These are phyloP conservation scores for Andrena fulva DNA, from an alignment of 2,888 invertebrate species.

Conservation along the genomic window DNA sequence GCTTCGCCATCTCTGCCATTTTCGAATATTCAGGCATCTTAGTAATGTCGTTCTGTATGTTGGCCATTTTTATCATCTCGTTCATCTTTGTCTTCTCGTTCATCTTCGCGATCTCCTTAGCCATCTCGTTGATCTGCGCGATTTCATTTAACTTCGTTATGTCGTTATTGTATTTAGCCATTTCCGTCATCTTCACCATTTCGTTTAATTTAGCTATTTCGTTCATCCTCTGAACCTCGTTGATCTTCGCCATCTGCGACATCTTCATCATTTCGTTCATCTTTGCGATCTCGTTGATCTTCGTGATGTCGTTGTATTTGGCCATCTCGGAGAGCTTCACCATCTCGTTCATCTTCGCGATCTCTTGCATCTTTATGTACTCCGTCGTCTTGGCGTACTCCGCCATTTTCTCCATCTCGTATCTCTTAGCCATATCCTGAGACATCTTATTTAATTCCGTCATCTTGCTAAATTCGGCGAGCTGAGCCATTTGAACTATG, in stretches of 20 bases:
- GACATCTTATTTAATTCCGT: slow-evolving; percentile 82
- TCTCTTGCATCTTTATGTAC: slow-evolving; percentile 83
- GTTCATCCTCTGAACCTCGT: slow-evolving; percentile 83
- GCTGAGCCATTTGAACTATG: slow-evolving; percentile 84
- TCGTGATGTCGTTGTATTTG: slow-evolving; percentile 82
- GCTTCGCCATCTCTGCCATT: slow-evolving; percentile 84
- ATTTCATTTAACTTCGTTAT: slow-evolving; percentile 80
- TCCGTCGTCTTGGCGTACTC: slow-evolving; percentile 83
- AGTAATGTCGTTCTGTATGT: slow-evolving; percentile 82
- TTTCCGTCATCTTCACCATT: slow-evolving; percentile 84
- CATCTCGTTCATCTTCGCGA: slow-evolving; percentile 83
- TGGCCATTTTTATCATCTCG: slow-evolving; percentile 83
- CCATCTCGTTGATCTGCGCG: slow-evolving; percentile 84
- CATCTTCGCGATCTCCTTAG: slow-evolving; percentile 83
- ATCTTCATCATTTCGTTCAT: slow-evolving; percentile 82
- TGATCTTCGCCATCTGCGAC: slow-evolving; percentile 83
- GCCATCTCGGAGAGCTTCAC: slow-evolving; percentile 83
- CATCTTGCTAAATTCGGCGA: slow-evolving; percentile 84
- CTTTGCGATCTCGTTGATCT: slow-evolving; percentile 81
- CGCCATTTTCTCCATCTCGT: slow-evolving; percentile 84
- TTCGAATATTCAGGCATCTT: slow-evolving; percentile 83
- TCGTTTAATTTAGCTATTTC: slow-evolving; percentile 83
- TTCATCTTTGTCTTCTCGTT: slow-evolving; percentile 84
- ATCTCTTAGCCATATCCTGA: slow-evolving; percentile 83
- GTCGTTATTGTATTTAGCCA: slow-evolving; percentile 83